Evolutionary conservation across 1,140 invertebrate species (phyloP).

Genomic region (Drosophila cardini): DNA sequence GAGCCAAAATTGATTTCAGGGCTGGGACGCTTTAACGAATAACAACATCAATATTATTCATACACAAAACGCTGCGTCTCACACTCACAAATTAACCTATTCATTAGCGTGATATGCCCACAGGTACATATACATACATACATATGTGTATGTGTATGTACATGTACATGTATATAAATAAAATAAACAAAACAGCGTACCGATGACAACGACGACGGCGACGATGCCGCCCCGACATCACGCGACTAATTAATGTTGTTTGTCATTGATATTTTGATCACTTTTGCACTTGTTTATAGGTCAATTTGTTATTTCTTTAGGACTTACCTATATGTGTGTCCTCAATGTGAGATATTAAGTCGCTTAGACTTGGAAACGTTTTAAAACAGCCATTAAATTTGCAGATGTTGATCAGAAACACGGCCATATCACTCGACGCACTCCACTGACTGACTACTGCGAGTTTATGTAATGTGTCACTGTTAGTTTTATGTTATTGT

Average conservation of each 20-base stretch:
- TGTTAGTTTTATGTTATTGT: slow-evolving; percentile 46
- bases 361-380: slow-evolving; percentile 91
- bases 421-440: slow-evolving; percentile 89
- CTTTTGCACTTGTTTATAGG: slow-evolving; percentile 28
- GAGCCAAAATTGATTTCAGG: slow-evolving; percentile 60
- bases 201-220: slow-evolving; percentile 32
- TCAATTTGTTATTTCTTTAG: slow-evolving; percentile 45
- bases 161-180: slow-evolving; percentile 64
- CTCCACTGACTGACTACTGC: slow-evolving; percentile 72
- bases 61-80: slow-evolving; percentile 36
- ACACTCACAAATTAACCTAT: slow-evolving; percentile 27
- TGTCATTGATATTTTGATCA: slow-evolving; percentile 46
- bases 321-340: slow-evolving; percentile 92
- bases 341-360: slow-evolving; percentile 94
- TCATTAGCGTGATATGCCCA: slow-evolving; percentile 36
- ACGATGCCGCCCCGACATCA: slow-evolving; percentile 54
- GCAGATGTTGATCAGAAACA: slow-evolving; percentile 94
- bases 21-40: slow-evolving; percentile 30
- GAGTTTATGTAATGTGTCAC: slow-evolving; percentile 59
- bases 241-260: slow-evolving; percentile 70
- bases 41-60: slow-evolving; percentile 61
- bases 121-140: slow-evolving; percentile 15
- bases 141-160: slow-evolving; percentile 28
- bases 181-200: slow-evolving; percentile 76
- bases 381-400: slow-evolving; percentile 94